Base-by-base conservation (phyloP, 2,888 invertebrate genomes). In the Sialis fuliginosa region DNA sequence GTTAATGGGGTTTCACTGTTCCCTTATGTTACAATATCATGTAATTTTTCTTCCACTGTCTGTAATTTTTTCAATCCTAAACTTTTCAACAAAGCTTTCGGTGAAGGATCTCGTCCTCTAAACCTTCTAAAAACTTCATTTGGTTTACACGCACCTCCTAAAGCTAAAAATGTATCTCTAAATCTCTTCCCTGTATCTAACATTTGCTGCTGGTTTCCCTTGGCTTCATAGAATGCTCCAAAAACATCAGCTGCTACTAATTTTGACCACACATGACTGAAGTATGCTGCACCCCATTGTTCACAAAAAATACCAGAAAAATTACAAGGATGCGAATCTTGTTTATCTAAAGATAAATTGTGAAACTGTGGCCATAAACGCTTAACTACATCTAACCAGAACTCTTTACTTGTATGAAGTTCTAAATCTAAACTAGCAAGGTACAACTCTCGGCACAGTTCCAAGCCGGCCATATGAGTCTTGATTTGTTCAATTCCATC, bases 161-260 rank as follows among this genome's bases (percentile, higher is more conserved):
- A 70, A 1, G 85, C 73, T 51, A 96, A 70, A 66, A 85, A 89
- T 2, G 89, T 90, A 48, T 87, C 81, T 53, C 84, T 75, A 59
- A 84, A 92, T 50, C 84, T 69, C 55, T 71, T 73, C 0, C 81
- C 82, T 5, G 80, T 74, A 42, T 71, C 74, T 53, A 69, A 53
- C 51, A 73, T 59, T 53, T 71, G 68, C 46, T 69, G 63, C 8
- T 74, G 70, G 1, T 70, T 65, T 42, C 65, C 62, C 53, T 70
- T 67, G 1, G 68, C 76, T 61, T 87, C 86, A 50, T 79, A 72
- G 62, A 96, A 93, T 44, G 88, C 85, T 59, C 82, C 81, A 60
- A 81, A 90, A 33, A 85, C 75, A 63, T 96, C 95, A 1, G 93
- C 90, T 0, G 93, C 93, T 44, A 93, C 73, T 75, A 95, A 81